Base-by-base conservation (phyloP, 2,888 invertebrate species). In the Trachelus troglodyta region DNA sequence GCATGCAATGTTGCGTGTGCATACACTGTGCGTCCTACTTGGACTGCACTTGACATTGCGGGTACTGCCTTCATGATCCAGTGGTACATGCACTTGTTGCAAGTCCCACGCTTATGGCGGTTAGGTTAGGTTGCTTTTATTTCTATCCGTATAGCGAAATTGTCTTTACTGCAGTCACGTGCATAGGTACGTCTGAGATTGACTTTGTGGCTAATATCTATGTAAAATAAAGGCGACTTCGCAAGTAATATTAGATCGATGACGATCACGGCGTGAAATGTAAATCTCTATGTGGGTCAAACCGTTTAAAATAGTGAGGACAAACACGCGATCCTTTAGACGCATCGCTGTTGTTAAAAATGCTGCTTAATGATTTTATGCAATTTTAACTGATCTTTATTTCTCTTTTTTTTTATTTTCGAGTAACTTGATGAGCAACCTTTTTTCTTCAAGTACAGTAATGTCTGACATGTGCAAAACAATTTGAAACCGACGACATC, bases 201-300 rank as follows among this genome's bases (percentile, higher is more conserved):
- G 4, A 37, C 15, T 15, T 4, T 40, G 1, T 15, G 1, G 12
- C 12, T 40, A 4, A 15, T 40, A 4, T 40, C 12, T 15, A 40
- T 40, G 15, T 4, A 40, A 15, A 15, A 40, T 40, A 40, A 40
- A 4, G 40, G 40, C 4, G 40, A 40, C 15, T 15, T 15, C 40
- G 40, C 15, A 40, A 15, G 40, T 40, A 40, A 40, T 40, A 40
- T 40, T 40, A 15, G 40, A 40, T 40, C 40, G 40, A 15, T 40
- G 40, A 40, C 40, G 40, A 79, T 78, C 73, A 80, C 75, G 80
- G 80, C 77, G 79, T 23, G 74, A 82, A 85, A 87, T 85, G 88
- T 85, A 87, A 89, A 87, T 85, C 87, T 85, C 85, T 87, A 89
- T 89, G 89, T 89, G 88, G 89, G 89, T 88, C 88, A 86, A 78